phyloP scores from a whole-genome alignment of 2,797 vertebrate genomes.

The Valencia hispanica region DNA sequence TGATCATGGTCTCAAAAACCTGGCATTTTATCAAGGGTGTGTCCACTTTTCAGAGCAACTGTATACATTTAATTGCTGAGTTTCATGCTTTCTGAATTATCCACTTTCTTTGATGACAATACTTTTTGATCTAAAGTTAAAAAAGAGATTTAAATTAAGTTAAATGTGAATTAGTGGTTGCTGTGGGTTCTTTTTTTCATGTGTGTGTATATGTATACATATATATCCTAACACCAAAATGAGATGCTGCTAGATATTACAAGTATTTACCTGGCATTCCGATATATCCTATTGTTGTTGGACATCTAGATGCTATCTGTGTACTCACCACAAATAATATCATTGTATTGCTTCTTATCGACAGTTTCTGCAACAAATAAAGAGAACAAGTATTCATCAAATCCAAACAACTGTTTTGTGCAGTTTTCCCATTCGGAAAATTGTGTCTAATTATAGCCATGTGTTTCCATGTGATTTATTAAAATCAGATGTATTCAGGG shows the following conservation, averaged over 20 bases:
- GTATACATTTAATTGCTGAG: neutral
- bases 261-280: neutral
- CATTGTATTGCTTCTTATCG: constrained; percentile 32
- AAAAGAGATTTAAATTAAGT: neutral
- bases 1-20: neutral
- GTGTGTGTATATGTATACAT: neutral
- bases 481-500: constrained; percentile 2
- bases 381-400: constrained; percentile 15
- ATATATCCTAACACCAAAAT: neutral
- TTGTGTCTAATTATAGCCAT: neutral
- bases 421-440: neutral
- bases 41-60: neutral
- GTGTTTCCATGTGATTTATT: constrained; percentile 1
- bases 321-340: constrained; percentile 27
- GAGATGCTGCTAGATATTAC: neutral
- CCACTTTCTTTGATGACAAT: neutral
- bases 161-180: neutral
- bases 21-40: neutral
- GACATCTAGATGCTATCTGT: constrained; percentile 21
- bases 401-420: neutral
- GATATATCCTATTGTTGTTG: constrained; percentile 6
- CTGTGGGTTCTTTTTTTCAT: neutral
- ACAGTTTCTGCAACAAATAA: constrained; percentile 41
- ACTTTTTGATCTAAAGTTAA: constrained; percentile 5
- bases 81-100: neutral